These are phyloP conservation scores for Alcis repandata DNA, from an alignment of 2,888 invertebrate species.

Conservation along the genomic window DNA sequence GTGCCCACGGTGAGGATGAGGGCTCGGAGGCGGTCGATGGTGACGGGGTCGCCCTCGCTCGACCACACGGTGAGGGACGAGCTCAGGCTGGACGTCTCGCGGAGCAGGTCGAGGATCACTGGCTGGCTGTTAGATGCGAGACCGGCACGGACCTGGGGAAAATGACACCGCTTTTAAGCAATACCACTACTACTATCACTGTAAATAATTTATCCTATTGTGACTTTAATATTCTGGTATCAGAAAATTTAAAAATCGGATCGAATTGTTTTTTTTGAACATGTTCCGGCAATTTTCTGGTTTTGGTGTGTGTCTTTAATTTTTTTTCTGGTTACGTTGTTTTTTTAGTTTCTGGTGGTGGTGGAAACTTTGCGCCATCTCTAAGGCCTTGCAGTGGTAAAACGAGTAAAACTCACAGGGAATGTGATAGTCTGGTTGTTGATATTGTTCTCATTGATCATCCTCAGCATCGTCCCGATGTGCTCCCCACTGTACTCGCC, in stretches of 20 bases:
- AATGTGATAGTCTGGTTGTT: slow-evolving; percentile 92
- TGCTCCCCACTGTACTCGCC: slow-evolving; percentile 88
- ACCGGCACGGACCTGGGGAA: slow-evolving; percentile 74
- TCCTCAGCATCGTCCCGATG: slow-evolving; percentile 89
- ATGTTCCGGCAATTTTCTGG: too few species aligned
- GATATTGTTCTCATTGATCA: slow-evolving; percentile 83
- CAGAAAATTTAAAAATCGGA: too few species aligned
- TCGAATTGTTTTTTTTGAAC: too few species aligned
- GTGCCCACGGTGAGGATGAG: slow-evolving; percentile 89
- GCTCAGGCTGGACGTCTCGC: slow-evolving; percentile 78
- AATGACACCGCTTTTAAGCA: not conserved
- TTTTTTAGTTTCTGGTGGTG: too few species aligned
- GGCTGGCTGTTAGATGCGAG: slow-evolving; percentile 89
- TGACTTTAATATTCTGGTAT: too few species aligned
- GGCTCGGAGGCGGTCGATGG: slow-evolving; percentile 88
- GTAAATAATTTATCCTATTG: too few species aligned
- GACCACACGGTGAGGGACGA: slow-evolving; percentile 94
- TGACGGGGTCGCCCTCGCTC: slow-evolving; percentile 88
- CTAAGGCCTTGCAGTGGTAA: too few species aligned
- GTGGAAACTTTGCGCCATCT: too few species aligned
- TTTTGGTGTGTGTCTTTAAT: too few species aligned
- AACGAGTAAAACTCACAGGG: slow-evolving; percentile 81
- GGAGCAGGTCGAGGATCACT: slow-evolving; percentile 87
- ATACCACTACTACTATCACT: too few species aligned
- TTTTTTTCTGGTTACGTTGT: too few species aligned